A percentile compares a stretch with the other conserved stretches of the same genome.
phyloP scores from a whole-genome alignment of 2,888 invertebrate species.

The Apodemia zela region DNA sequence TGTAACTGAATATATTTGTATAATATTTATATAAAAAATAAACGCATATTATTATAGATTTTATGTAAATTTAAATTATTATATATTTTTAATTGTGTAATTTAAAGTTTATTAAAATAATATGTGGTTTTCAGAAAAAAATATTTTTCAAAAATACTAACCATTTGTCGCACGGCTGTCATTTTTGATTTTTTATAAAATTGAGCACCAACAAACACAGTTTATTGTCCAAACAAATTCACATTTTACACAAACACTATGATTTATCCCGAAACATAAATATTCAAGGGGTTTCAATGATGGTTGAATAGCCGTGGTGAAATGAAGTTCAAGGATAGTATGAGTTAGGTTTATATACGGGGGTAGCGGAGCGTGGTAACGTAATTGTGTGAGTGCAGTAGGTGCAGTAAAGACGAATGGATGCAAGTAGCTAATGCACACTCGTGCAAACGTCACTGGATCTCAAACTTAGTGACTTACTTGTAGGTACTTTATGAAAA shows the following conservation, averaged over 20 bases:
- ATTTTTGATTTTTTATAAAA: slow-evolving; percentile 41
- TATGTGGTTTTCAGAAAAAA: neutral
- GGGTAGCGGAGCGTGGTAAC: slow-evolving; percentile 67
- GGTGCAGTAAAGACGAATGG: slow-evolving; percentile 35
- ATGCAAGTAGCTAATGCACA: slow-evolving; percentile 43
- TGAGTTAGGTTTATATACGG: slow-evolving; percentile 66
- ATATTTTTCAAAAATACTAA: slow-evolving; percentile 41
- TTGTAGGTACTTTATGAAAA: neutral
- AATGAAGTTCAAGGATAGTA: slow-evolving; percentile 78
- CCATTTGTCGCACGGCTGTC: slow-evolving; percentile 61
- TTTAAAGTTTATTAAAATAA: too few relatives aligned
- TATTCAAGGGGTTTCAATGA: slow-evolving; percentile 32
- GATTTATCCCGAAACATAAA: slow-evolving; percentile 38
- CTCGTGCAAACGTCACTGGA: slow-evolving; percentile 35
- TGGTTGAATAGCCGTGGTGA: slow-evolving; percentile 45
- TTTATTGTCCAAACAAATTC: slow-evolving; percentile 20
- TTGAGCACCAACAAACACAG: slow-evolving; percentile 56
- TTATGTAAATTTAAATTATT: neutral
- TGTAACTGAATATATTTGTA: too few relatives aligned
- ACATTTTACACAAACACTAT: slow-evolving; percentile 40
- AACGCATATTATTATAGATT: too few relatives aligned
- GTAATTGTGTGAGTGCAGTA: slow-evolving; percentile 44
- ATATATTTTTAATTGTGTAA: too few relatives aligned
- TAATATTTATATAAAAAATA: too few relatives aligned
- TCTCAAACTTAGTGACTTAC: slow-evolving; percentile 35